Base-by-base conservation (phyloP, 2,797 vertebrate genomes). In the Diglossa cyanea region DNA sequence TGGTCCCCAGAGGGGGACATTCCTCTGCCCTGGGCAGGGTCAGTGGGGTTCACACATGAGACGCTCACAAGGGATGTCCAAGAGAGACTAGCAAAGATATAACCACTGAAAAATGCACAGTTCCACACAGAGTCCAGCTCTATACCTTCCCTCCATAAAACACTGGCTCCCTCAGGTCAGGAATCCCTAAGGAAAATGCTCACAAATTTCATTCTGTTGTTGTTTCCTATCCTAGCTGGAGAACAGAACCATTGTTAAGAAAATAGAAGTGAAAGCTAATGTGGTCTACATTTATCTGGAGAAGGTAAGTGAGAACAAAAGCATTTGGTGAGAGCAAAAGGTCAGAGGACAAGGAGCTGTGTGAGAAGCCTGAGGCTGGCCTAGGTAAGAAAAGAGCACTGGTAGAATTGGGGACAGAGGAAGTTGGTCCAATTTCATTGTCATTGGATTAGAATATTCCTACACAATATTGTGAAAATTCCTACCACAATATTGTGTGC, bases 271-370 rank as follows among this genome's bases (percentile, higher is more conserved):
- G 76, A 94, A 93, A 88, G 37, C 60, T 70, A 85, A 94, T 63
- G 76, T 81, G 47, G 55, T 94, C 79, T 96, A 93, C 91, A 76
- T 97, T 90, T 97, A 97, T 54, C 77, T 97, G 82, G 95, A 96
- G 33, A 95, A 96, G 90, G 96, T 97, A 91, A 70, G 90, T 66
- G 28, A 48, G 51, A 55, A 48, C 7, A 66, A 81, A 76, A 48
- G 8, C 15, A 31, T 70, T 54, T 77, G 47, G 8, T 86, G 39
- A 70, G 18, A 86, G 30, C 42, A 76, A 74, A 44, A 66, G 6
- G 45, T 44, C 33, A 70, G 45, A 79, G 54, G 44, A 39, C 33
- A 84, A 81, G 83, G 21, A 62, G 23, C 25, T 80, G 14, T 66
- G 37, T 68, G 35, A 78, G 86, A 76, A 92, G 45, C 31, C 31